These are phyloP conservation scores for Lasius fuliginosus DNA, from an alignment of 2,888 invertebrate species.

Conservation along the genomic window DNA sequence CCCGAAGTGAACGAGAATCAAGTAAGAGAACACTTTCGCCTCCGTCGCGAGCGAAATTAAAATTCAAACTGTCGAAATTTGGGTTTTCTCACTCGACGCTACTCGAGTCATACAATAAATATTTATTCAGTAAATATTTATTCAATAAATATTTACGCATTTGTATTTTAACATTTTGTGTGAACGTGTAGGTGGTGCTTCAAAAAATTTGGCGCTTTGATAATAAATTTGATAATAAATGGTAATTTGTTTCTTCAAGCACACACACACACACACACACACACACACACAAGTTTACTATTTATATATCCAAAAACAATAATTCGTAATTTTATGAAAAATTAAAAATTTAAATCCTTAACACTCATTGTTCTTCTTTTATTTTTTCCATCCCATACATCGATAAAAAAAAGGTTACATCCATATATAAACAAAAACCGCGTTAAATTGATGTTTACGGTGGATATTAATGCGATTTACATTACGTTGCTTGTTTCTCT, in stretches of 20 bases:
- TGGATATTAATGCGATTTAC: background rate
- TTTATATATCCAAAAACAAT: background rate
- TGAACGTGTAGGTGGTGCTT: no score
- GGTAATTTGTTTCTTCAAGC: background rate
- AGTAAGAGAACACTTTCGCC: background rate
- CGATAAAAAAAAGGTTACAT: background rate
- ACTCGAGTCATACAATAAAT: background rate
- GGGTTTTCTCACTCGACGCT: background rate
- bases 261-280: background rate
- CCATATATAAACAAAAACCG: background rate
- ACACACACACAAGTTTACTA: background rate
- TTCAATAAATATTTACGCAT: background rate
- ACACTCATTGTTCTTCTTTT: background rate
- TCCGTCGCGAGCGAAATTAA: conserved; percentile 1
- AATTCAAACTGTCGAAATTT: background rate
- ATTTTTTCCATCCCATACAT: background rate
- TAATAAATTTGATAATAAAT: background rate
- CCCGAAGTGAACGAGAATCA: background rate
- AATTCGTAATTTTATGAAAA: background rate
- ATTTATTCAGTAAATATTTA: no score
- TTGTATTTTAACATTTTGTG: background rate
- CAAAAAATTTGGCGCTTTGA: no score
- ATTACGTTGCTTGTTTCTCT: background rate
- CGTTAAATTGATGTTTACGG: background rate
- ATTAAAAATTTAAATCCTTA: background rate